These are phyloP conservation scores for Intellagama lesueurii DNA, from an alignment of 2,797 vertebrate species.

Conservation along the genomic window DNA sequence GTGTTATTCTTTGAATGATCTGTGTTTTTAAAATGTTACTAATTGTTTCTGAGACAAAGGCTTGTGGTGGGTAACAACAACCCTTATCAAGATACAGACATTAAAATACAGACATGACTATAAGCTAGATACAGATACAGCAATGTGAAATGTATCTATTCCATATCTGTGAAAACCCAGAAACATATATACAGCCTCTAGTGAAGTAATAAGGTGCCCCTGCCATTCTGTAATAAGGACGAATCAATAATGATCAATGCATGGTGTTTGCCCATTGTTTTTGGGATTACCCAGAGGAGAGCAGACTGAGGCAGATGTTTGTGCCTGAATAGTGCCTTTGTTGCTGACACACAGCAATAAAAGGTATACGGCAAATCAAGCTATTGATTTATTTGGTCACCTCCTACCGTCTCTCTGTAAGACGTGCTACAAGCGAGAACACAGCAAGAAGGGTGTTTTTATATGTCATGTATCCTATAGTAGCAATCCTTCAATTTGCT, in stretches of 20 bases:
- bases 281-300: neutral
- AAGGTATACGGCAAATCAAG: conserved; percentile 15
- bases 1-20: too few species aligned
- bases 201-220: neutral
- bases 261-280: conserved; percentile 14
- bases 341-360: conserved; percentile 7
- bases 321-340: neutral
- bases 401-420: neutral
- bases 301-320: conserved; percentile 14
- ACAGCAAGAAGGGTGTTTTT: conserved; percentile 1
- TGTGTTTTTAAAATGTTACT: too few species aligned
- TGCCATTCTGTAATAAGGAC: neutral
- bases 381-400: conserved; percentile 21
- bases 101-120: neutral
- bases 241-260: conserved; percentile 15
- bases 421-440: neutral
- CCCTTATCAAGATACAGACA: neutral
- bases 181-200: neutral
- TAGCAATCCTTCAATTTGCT: neutral
- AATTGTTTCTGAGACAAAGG: too few species aligned
- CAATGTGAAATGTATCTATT: neutral
- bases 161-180: neutral
- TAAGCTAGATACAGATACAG: neutral
- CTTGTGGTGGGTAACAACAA: neutral
- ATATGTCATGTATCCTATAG: neutral